phyloP scores from a whole-genome alignment of 2,888 invertebrate genomes.

The Elmis aenea region DNA sequence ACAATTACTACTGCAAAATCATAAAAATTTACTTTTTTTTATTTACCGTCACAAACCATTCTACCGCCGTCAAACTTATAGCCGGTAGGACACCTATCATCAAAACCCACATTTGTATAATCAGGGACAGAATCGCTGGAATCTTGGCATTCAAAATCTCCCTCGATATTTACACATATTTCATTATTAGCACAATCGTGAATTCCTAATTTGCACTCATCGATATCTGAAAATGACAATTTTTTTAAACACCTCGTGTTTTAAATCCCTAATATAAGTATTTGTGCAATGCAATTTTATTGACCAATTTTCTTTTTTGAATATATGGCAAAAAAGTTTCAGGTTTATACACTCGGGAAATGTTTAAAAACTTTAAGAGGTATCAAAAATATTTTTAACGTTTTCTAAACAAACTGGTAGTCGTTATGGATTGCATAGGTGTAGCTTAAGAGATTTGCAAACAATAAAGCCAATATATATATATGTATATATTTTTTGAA shows the following conservation, averaged over 20 bases:
- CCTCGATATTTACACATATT: conserved; percentile 53
- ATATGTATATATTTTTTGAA: no score
- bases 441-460: no score
- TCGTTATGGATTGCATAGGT: no score
- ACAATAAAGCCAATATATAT: no score
- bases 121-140: conserved; percentile 35
- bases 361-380: no score
- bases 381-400: no score
- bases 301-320: no score
- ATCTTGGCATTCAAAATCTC: conserved; percentile 51
- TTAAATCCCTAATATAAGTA: neutral
- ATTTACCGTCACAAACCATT: conserved; percentile 51
- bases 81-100: conserved; percentile 51
- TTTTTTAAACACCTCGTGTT: neutral
- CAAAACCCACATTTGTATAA: conserved; percentile 26
- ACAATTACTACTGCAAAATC: neutral
- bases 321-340: no score
- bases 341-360: no score
- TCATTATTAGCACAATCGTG: conserved; percentile 49
- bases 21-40: conserved; percentile 3
- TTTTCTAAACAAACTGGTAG: no score
- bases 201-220: conserved; percentile 52
- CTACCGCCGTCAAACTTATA: conserved; percentile 53
- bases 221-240: conserved; percentile 51
- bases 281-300: no score